Evolutionary conservation across 2,888 invertebrate genomes (phyloP).

Genomic region (Chrysolina americana): DNA sequence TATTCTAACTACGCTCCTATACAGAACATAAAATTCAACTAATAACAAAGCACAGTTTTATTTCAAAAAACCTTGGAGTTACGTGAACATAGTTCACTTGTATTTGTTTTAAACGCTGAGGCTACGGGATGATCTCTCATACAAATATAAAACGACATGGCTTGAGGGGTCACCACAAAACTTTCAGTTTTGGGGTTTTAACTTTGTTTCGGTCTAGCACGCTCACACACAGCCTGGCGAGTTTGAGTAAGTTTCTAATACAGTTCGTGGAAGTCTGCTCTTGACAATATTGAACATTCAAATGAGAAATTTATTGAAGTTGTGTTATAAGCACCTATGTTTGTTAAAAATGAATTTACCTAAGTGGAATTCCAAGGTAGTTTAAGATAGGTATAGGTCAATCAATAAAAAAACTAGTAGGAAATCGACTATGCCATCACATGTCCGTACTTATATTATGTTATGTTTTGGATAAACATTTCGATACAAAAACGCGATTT

Average conservation of each 20-base stretch:
- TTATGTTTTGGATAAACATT: too few relatives aligned
- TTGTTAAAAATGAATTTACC: neutral
- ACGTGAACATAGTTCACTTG: neutral
- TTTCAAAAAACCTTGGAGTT: neutral
- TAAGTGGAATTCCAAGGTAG: too few relatives aligned
- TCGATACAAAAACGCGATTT: too few relatives aligned
- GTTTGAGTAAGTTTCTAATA: neutral
- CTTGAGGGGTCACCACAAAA: constrained; percentile 1
- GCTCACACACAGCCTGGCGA: neutral
- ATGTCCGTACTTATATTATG: too few relatives aligned
- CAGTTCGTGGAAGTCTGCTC: neutral
- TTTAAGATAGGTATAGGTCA: too few relatives aligned
- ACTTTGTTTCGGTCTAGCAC: constrained; percentile 8
- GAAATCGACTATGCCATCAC: too few relatives aligned
- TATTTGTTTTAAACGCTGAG: neutral
- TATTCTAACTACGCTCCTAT: neutral
- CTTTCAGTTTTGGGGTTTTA: constrained; percentile 7
- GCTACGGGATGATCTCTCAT: neutral
- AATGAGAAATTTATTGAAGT: neutral
- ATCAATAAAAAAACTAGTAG: too few relatives aligned
- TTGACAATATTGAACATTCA: constrained; percentile 12
- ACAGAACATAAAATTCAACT: neutral
- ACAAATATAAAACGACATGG: neutral
- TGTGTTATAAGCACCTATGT: neutral
- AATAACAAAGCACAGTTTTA: neutral